Conservation (phyloP, 2,888 invertebrate genomes). For the Dolomedes plantarius region DNA sequence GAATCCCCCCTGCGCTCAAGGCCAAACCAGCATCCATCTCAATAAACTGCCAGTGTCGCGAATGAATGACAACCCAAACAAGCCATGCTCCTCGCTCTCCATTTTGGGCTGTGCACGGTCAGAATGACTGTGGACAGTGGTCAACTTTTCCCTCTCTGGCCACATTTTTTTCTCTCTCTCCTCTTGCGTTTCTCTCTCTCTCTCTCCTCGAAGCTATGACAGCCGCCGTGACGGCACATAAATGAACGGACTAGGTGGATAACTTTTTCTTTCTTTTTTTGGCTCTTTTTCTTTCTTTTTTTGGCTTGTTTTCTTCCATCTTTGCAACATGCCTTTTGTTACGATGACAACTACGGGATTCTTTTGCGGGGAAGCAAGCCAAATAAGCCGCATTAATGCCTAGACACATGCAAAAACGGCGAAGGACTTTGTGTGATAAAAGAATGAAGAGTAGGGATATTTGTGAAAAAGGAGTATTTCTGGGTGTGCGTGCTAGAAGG, state of each 20-base stretch:
- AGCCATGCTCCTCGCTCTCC: conserved; percentile 2
- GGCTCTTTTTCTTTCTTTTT: background rate
- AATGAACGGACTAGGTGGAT: conserved; percentile 7
- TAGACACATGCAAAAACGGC: background rate
- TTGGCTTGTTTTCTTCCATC: background rate
- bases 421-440: no score
- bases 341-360: conserved; percentile 2
- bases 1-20: background rate
- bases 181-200: no score
- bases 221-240: background rate
- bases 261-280: background rate
- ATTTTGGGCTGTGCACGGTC: background rate
- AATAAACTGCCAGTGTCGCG: background rate
- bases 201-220: background rate
- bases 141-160: no score
- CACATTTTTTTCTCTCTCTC: no score
- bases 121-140: background rate
- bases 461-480: no score
- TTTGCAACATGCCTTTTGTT: background rate
- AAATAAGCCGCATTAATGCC: background rate
- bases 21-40: conserved; percentile 8
- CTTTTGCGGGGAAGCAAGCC: background rate
- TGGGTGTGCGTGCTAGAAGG: no score
- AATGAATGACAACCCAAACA: conserved; percentile 31
- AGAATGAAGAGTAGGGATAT: no score